Percentiles rank a stretch among this genome's conserved stretches.
phyloP scores from a whole-genome alignment of 1,140 invertebrate genomes.

The Tetramorium simillimum region DNA sequence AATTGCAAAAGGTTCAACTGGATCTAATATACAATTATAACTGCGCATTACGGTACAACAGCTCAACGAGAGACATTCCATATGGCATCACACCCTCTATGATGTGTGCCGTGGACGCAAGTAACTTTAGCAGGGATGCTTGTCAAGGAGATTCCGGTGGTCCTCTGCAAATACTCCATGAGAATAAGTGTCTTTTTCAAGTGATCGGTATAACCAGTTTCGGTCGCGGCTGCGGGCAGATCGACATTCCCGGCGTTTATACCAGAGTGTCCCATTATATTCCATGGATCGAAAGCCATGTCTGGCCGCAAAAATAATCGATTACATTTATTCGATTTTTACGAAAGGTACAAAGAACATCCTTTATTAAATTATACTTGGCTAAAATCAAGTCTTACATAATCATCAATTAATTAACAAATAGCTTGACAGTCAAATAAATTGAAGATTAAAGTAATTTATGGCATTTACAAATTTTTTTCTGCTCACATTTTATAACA shows the following conservation, averaged over 20 bases:
- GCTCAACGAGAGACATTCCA: conserved; percentile 79
- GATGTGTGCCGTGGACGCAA: conserved; percentile 90
- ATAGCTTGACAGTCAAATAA: conserved; percentile 16
- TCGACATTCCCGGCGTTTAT: conserved; percentile 87
- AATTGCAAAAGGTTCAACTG: conserved; percentile 88
- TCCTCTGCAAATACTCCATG: conserved; percentile 85
- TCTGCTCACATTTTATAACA: background rate
- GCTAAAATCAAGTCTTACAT: conserved; percentile 6
- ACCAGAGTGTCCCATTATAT: conserved; percentile 76
- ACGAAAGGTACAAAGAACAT: conserved; percentile 65
- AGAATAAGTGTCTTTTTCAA: conserved; percentile 84
- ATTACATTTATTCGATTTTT: conserved; percentile 25
- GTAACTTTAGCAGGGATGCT: conserved; percentile 87
- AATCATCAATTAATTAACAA: background rate
- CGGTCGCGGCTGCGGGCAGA: conserved; percentile 86
- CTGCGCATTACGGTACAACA: conserved; percentile 85
- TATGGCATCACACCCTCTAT: conserved; percentile 87
- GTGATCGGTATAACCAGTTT: conserved; percentile 88
- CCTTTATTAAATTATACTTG: conserved; percentile 25
- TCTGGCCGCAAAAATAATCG: conserved; percentile 69
- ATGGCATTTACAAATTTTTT: background rate
- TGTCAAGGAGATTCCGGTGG: conserved; percentile 91
- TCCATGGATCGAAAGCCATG: conserved; percentile 76
- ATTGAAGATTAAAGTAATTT: background rate
- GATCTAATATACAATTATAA: conserved; percentile 85